Evolutionary conservation across 2,797 vertebrate species (phyloP).

Genomic region (Cheracebus regulus): DNA sequence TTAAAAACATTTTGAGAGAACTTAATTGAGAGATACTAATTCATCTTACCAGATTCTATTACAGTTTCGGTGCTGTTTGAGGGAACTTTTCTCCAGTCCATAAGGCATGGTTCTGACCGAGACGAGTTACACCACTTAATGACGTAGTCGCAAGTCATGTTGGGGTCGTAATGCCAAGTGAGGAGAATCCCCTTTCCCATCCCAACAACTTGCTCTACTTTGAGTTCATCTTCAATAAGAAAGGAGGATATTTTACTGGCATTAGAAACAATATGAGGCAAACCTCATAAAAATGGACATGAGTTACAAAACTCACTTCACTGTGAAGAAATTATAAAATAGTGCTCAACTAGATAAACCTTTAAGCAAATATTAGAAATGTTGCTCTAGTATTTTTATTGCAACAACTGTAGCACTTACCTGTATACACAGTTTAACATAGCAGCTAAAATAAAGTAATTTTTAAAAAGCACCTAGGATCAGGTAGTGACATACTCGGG

Average conservation of each 20-base stretch:
- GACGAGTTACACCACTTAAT: slow-evolving; percentile 85
- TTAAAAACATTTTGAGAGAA: neutral
- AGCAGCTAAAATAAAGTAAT: neutral
- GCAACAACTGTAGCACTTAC: neutral
- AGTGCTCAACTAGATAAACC: neutral
- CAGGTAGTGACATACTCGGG: rapidly evolving
- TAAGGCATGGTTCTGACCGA: slow-evolving; percentile 74
- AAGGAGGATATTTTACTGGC: neutral
- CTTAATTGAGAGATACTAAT: neutral
- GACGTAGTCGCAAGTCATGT: slow-evolving; percentile 85
- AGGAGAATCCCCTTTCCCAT: slow-evolving; percentile 82
- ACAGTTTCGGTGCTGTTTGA: slow-evolving; percentile 79
- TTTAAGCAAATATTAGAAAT: neutral
- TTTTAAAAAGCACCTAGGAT: neutral
- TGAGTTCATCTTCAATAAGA: slow-evolving; percentile 78
- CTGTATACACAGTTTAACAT: neutral
- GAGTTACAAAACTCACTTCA: neutral
- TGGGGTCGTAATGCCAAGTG: slow-evolving; percentile 82
- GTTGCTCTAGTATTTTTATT: neutral
- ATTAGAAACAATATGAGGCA: neutral
- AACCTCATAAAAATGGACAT: neutral
- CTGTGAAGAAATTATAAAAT: neutral
- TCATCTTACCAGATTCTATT: slow-evolving; percentile 85
- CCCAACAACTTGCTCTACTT: slow-evolving; percentile 78
- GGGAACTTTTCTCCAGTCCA: slow-evolving; percentile 85